A percentile compares a stretch with the other conserved stretches of the same genome.
Evolutionary conservation across 2,888 invertebrate genomes (phyloP).

Genomic region (Hylaea fasciaria): DNA sequence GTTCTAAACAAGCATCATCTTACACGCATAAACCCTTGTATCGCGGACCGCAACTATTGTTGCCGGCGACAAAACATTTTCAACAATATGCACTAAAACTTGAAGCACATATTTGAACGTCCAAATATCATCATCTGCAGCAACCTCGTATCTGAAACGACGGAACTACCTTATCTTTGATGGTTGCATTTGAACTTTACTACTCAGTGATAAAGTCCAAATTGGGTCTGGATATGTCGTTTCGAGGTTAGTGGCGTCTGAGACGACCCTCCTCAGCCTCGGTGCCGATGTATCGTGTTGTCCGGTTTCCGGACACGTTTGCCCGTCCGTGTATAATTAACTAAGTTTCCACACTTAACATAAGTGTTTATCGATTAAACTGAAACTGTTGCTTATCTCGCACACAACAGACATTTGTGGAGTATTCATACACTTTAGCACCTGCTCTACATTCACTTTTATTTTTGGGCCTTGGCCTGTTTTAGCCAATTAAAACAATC

Average conservation of each 20-base stretch:
- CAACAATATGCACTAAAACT: conserved; percentile 74
- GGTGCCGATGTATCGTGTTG: conserved; percentile 73
- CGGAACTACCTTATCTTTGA: conserved; percentile 42
- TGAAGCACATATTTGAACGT: conserved; percentile 76
- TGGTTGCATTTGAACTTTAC: conserved; percentile 50
- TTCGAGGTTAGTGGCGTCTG: conserved; percentile 53
- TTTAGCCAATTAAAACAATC: conserved; percentile 1
- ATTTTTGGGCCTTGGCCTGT: conserved; percentile 3
- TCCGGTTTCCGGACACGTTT: conserved; percentile 81
- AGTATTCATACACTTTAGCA: not conserved
- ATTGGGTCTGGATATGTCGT: conserved; percentile 45
- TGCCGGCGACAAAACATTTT: conserved; percentile 66
- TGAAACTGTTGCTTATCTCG: conserved; percentile 19
- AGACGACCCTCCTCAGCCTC: conserved; percentile 74
- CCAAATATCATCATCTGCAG: conserved; percentile 63
- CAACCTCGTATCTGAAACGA: conserved; percentile 49
- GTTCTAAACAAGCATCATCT: conserved; percentile 84
- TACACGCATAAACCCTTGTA: conserved; percentile 82
- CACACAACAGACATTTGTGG: not conserved
- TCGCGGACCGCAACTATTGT: conserved; percentile 60
- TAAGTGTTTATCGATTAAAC: conserved; percentile 48
- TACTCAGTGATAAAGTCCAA: conserved; percentile 44
- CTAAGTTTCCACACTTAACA: conserved; percentile 69
- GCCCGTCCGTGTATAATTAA: conserved; percentile 71
- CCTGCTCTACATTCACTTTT: not conserved